Conservation (phyloP, 1,140 invertebrate species). For the Ceratina australensis region DNA sequence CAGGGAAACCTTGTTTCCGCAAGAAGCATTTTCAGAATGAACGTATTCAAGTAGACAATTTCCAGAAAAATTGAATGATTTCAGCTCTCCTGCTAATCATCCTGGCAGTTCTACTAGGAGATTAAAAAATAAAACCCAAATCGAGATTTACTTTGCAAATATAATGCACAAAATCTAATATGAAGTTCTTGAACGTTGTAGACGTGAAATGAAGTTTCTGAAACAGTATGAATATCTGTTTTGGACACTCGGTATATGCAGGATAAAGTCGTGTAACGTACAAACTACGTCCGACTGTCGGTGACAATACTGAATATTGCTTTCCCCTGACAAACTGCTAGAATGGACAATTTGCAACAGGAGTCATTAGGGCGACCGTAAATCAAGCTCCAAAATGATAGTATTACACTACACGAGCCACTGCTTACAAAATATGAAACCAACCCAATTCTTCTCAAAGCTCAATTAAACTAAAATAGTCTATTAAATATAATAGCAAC, state of each 20-base stretch:
- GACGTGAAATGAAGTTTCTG: neutral
- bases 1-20: neutral
- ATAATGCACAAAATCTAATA: too few relatives aligned
- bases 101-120: too few relatives aligned
- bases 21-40: too few relatives aligned
- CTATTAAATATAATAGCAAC: too few relatives aligned
- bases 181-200: neutral
- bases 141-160: too few relatives aligned
- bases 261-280: neutral
- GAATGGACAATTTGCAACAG: conserved; percentile 42
- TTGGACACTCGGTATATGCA: conserved; percentile 16
- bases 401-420: neutral
- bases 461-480: neutral
- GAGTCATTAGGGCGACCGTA: conserved; percentile 45
- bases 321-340: conserved; percentile 15
- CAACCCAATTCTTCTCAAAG: neutral
- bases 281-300: conserved; percentile 21
- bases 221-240: neutral
- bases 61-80: too few relatives aligned
- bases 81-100: too few relatives aligned
- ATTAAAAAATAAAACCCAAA: too few relatives aligned
- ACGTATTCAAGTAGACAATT: too few relatives aligned
- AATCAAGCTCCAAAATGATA: conserved; percentile 40
- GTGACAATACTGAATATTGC: conserved; percentile 41
- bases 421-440: neutral